A percentile compares a stretch with the other conserved stretches of the same genome.
Evolutionary conservation across 2,888 invertebrate species (phyloP).

Genomic region (Tinea pellionella): DNA sequence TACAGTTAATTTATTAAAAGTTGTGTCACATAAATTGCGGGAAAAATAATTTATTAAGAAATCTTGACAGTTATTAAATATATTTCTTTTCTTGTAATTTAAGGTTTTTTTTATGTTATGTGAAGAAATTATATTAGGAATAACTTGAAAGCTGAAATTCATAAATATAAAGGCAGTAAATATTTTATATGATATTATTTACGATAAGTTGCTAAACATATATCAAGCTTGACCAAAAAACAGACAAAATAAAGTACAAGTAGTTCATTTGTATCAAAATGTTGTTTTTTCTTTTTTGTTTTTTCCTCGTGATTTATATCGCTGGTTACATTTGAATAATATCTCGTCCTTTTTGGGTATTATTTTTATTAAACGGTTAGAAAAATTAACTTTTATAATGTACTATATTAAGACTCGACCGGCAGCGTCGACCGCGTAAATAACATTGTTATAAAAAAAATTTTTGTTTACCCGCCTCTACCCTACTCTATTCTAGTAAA

Average conservation of each 20-base stretch:
- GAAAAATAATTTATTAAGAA: background rate
- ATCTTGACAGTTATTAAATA: background rate
- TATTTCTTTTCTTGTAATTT: background rate
- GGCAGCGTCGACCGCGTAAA: too few species aligned
- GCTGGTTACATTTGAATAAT: background rate
- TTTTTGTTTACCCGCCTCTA: too few species aligned
- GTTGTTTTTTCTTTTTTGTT: background rate
- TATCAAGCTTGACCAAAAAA: background rate
- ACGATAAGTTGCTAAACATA: background rate
- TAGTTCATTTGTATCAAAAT: background rate
- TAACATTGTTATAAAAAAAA: too few species aligned
- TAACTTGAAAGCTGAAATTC: too few species aligned
- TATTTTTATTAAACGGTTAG: background rate
- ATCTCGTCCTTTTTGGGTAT: background rate
- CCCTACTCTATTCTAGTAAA: too few species aligned
- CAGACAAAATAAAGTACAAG: background rate
- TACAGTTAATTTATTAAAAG: conserved; percentile 2
- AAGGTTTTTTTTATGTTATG: background rate
- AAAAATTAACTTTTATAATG: too few species aligned
- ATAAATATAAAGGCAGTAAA: too few species aligned
- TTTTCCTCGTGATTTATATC: background rate
- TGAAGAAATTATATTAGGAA: too few species aligned
- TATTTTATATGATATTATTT: background rate
- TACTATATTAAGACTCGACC: too few species aligned
- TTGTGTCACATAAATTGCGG: background rate